Base-by-base conservation (phyloP, 2,888 invertebrate genomes). In the Athripsodes cinereus region DNA sequence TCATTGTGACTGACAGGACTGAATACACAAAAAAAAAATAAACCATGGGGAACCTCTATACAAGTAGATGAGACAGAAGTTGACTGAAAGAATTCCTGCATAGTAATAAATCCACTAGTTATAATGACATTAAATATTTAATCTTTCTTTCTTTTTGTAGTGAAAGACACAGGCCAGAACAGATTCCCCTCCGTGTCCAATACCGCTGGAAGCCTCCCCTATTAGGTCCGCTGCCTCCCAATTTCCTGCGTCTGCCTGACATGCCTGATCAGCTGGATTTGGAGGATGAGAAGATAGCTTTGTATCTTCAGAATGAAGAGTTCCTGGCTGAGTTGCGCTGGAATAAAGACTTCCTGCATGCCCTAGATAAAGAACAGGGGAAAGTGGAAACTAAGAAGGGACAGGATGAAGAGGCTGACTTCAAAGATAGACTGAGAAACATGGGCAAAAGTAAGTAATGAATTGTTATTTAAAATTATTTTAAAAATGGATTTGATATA, bases 291-390 rank as follows among this genome's bases (percentile, higher is more conserved):
- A 81, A 87, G 64, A 88, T 92, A 63, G 93, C 93, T 0, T 81
- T 92, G 62, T 86, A 92, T 72, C 76, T 94, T 57, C 94, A 94
- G 71, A 94, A 94, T 68, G 90, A 92, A 69, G 94, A 95, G 72
- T 94, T 94, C 67, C 86, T 94, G 83, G 84, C 88, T 48, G 91
- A 93, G 68, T 74, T 94, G 34, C 79, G 90, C 58, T 87, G 88
- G 82, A 91, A 94, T 71, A 86, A 90, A 70, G 92, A 92, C 68
- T 94, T 94, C 69, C 86, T 94, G 80, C 86, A 85, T 21, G 88
- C 91, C 1, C 74, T 93, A 51, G 89, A 92, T 68, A 87, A 84
- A 69, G 92, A 91, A 78, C 82, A 81, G 66, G 78, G 78, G 2
- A 74, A 76, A 48, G 71, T 72, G 59, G 55, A 54, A 11, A 22